Evolutionary conservation across 2,113 vertebrate species (phyloP).

Genomic region (Proteles cristata): DNA sequence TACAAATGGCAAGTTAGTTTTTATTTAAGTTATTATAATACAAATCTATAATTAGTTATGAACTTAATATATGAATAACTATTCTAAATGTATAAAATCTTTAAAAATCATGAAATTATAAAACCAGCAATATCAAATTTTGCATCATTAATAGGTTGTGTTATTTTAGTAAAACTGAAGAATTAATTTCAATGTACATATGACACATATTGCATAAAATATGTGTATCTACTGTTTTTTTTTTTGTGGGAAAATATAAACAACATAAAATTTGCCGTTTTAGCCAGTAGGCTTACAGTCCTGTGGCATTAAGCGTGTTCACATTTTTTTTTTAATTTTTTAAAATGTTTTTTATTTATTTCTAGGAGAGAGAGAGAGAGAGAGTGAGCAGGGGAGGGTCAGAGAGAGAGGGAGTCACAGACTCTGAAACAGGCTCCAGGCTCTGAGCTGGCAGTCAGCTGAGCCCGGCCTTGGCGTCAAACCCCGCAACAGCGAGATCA

Average conservation of each 20-base stretch:
- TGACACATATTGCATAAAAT: background rate
- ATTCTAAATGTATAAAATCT: background rate
- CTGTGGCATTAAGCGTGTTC: background rate
- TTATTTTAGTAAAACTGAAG: slow-evolving; percentile 3
- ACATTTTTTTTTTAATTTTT: no score
- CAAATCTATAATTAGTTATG: background rate
- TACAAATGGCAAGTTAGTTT: background rate
- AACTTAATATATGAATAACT: background rate
- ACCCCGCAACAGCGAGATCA: no score
- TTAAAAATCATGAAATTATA: background rate
- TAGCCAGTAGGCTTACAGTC: background rate
- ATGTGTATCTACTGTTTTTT: background rate
- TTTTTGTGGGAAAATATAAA: background rate
- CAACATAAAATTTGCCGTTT: background rate
- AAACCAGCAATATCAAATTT: background rate
- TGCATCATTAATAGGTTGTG: background rate
- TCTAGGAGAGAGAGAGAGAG: no score
- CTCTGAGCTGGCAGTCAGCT: no score
- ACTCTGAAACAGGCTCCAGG: no score
- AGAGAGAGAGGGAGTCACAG: no score
- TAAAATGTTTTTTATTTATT: no score
- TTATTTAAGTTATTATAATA: background rate
- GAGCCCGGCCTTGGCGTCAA: no score
- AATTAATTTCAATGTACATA: background rate
- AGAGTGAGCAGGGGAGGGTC: no score